phyloP scores from a whole-genome alignment of 1,140 invertebrate species.

The Sarcophaga bullata region DNA sequence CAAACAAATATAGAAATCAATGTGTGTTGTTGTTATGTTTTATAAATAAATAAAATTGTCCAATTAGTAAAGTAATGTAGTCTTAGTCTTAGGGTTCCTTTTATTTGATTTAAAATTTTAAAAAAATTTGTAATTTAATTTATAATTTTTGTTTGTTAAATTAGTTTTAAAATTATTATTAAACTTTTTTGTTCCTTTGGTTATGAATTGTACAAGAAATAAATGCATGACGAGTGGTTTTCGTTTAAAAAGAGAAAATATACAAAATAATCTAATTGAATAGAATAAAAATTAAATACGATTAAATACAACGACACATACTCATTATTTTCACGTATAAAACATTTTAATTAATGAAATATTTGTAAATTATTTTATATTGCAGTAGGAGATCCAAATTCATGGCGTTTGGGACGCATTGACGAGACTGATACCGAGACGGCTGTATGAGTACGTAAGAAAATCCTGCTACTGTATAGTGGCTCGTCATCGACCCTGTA shows the following conservation, averaged over 20 bases:
- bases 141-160: neutral
- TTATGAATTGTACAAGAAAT: too few relatives aligned
- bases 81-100: neutral
- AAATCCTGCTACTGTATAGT: slow-evolving; percentile 25
- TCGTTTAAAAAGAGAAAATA: slow-evolving; percentile 9
- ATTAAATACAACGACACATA: neutral
- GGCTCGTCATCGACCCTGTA: slow-evolving; percentile 37
- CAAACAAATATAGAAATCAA: neutral
- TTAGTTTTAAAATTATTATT: neutral
- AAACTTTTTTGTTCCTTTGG: neutral
- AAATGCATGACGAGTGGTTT: neutral
- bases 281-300: too few relatives aligned
- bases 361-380: slow-evolving; percentile 50
- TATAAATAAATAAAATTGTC: neutral
- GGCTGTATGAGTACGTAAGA: slow-evolving; percentile 72
- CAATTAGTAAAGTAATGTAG: neutral
- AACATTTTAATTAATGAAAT: too few relatives aligned
- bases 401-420: slow-evolving; percentile 82
- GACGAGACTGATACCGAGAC: slow-evolving; percentile 85
- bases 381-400: slow-evolving; percentile 79
- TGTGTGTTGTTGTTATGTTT: slow-evolving; percentile 9
- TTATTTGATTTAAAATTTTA: neutral
- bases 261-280: neutral
- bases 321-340: neutral
- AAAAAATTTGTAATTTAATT: neutral